Evolutionary conservation across 2,888 invertebrate species (phyloP).

Genomic region (Gnatocerus cornutus): DNA sequence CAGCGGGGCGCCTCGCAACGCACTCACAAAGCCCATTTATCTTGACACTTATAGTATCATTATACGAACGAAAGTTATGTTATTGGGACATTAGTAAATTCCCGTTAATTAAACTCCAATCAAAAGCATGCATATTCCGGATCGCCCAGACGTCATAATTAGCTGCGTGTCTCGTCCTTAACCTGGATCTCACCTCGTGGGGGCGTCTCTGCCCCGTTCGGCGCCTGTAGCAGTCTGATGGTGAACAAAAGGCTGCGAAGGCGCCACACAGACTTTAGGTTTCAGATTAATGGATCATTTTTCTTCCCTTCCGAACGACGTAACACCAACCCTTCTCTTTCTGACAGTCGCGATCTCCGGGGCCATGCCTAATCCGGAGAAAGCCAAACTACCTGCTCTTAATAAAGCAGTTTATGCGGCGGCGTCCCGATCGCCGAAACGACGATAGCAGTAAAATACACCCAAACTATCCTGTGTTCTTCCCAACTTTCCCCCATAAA

Average conservation of each 20-base stretch:
- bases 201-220: slow-evolving; percentile 61
- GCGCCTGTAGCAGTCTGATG: slow-evolving; percentile 67
- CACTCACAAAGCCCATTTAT: neutral
- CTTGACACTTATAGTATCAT: slow-evolving; percentile 5
- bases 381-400: slow-evolving; percentile 49
- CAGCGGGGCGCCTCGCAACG: neutral
- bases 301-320: slow-evolving; percentile 75
- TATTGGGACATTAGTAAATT: neutral
- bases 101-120: neutral
- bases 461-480: slow-evolving; percentile 54
- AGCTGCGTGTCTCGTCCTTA: slow-evolving; percentile 49
- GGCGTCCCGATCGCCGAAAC: slow-evolving; percentile 49
- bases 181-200: slow-evolving; percentile 57
- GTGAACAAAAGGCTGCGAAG: slow-evolving; percentile 70
- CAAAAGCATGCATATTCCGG: slow-evolving; percentile 2
- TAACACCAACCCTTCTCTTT: slow-evolving; percentile 66
- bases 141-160: slow-evolving; percentile 11
- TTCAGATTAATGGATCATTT: slow-evolving; percentile 89
- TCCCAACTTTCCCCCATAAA: slow-evolving; percentile 64
- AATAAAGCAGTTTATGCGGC: slow-evolving; percentile 50
- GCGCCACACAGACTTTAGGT: slow-evolving; percentile 87
- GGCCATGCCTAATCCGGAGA: slow-evolving; percentile 36
- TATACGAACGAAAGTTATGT: neutral
- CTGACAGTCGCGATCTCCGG: slow-evolving; percentile 42
- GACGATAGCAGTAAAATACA: slow-evolving; percentile 52